A percentile compares a stretch with the other conserved stretches of the same genome.
Evolutionary conservation across 1,140 invertebrate genomes (phyloP).

Genomic region (Drosophila willistoni): DNA sequence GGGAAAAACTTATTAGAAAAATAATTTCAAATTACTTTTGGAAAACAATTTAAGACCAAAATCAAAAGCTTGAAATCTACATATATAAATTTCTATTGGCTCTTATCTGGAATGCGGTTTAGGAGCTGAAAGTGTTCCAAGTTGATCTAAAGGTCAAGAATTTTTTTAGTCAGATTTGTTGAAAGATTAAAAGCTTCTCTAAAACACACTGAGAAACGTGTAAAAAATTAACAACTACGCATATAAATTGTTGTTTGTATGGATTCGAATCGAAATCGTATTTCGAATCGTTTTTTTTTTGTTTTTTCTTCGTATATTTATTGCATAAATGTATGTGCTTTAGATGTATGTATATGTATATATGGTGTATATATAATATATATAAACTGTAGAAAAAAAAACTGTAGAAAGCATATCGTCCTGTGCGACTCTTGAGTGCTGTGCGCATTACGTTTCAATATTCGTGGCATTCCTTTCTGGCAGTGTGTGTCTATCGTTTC

Average conservation of each 20-base stretch:
- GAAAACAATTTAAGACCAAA: too few species aligned
- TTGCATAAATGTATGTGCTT: constrained; percentile 28
- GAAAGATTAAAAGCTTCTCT: too few species aligned
- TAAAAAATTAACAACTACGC: too few species aligned
- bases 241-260: constrained; percentile 1
- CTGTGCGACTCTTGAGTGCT: constrained; percentile 16
- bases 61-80: too few species aligned
- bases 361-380: constrained; percentile 65
- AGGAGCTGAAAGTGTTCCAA: background rate
- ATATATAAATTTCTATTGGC: too few species aligned
- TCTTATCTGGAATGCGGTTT: too few species aligned
- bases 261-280: constrained; percentile 24
- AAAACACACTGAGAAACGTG: too few species aligned
- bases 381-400: constrained; percentile 68
- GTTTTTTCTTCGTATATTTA: constrained; percentile 32
- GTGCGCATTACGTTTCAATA: constrained; percentile 35
- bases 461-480: constrained; percentile 38
- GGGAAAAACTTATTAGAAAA: too few species aligned
- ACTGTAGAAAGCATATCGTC: constrained; percentile 63
- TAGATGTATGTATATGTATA: constrained; percentile 45
- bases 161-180: background rate
- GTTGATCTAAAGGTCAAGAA: background rate
- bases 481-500: constrained; percentile 44
- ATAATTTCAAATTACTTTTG: too few species aligned
- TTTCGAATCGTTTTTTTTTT: constrained; percentile 26